Conservation (phyloP, 2,888 invertebrate genomes). For the Rhingia rostrata region DNA sequence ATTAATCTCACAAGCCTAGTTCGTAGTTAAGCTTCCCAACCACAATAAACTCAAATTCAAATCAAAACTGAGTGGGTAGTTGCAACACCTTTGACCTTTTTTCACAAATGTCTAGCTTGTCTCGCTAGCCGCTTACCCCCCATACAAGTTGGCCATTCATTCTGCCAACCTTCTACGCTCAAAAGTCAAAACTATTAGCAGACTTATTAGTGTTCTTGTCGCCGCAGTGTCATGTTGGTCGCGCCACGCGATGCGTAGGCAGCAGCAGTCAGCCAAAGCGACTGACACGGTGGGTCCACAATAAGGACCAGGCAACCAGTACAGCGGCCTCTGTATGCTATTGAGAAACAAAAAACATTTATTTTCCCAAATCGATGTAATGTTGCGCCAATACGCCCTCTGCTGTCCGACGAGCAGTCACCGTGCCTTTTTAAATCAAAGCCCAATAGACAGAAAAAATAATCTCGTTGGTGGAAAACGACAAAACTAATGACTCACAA, state of each 20-base stretch:
- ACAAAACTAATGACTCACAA: constrained; percentile 54
- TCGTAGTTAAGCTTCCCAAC: no score
- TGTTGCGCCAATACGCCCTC: constrained; percentile 62
- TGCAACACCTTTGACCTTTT: constrained; percentile 65
- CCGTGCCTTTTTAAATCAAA: constrained; percentile 58
- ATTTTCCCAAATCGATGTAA: constrained; percentile 66
- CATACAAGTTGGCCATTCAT: constrained; percentile 29
- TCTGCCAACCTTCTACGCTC: constrained; percentile 41
- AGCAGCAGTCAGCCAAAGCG: constrained; percentile 41
- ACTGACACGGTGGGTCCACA: background rate
- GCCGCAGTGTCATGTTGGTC: constrained; percentile 62
- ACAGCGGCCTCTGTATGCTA: constrained; percentile 17
- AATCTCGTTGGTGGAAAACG: constrained; percentile 21
- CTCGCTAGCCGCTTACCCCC: background rate
- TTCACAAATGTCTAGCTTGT: constrained; percentile 30
- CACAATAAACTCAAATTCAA: constrained; percentile 10
- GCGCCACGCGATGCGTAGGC: constrained; percentile 66
- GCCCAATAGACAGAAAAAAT: constrained; percentile 35
- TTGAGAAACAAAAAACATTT: constrained; percentile 63
- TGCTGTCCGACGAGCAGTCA: constrained; percentile 23
- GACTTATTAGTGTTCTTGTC: constrained; percentile 73
- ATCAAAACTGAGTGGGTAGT: constrained; percentile 47
- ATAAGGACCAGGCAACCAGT: background rate
- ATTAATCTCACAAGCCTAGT: no score
- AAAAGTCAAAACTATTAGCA: constrained; percentile 73